These are phyloP conservation scores for Phortica variegata DNA, from an alignment of 1,140 invertebrate genomes.

Conservation along the genomic window DNA sequence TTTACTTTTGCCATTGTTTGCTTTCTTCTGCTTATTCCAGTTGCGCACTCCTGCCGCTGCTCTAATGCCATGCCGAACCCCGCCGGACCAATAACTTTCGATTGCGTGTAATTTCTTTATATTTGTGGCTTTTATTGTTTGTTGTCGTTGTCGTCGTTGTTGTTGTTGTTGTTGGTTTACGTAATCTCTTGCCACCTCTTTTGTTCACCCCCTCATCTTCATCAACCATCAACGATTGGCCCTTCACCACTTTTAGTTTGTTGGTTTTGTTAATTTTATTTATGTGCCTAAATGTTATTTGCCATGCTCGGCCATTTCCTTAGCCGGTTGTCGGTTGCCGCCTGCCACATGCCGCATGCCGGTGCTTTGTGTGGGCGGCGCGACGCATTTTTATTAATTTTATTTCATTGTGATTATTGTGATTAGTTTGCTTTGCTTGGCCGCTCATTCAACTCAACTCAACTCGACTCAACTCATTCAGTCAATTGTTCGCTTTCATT, in stretches of 20 bases:
- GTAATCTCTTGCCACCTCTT: neutral
- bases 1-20: no score
- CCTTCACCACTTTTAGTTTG: constrained; percentile 20
- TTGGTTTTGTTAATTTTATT: constrained; percentile 55
- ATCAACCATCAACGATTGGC: constrained; percentile 18
- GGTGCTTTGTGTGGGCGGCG: constrained; percentile 8
- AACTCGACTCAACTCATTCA: constrained; percentile 2
- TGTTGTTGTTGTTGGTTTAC: no score
- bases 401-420: constrained; percentile 53
- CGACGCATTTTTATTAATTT: constrained; percentile 55
- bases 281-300: constrained; percentile 51
- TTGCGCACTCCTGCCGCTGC: no score
- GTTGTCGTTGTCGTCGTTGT: no score
- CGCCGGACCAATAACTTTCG: no score
- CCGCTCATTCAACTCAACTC: no score
- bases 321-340: neutral
- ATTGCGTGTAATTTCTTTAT: constrained; percentile 53
- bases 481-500: no score
- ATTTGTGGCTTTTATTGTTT: constrained; percentile 49
- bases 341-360: neutral
- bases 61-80: no score
- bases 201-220: neutral
- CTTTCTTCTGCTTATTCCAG: no score
- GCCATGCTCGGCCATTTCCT: constrained; percentile 26
- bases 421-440: constrained; percentile 44